Base-by-base conservation (phyloP, 1,140 invertebrate species). In the Pogonomyrmex californicus region DNA sequence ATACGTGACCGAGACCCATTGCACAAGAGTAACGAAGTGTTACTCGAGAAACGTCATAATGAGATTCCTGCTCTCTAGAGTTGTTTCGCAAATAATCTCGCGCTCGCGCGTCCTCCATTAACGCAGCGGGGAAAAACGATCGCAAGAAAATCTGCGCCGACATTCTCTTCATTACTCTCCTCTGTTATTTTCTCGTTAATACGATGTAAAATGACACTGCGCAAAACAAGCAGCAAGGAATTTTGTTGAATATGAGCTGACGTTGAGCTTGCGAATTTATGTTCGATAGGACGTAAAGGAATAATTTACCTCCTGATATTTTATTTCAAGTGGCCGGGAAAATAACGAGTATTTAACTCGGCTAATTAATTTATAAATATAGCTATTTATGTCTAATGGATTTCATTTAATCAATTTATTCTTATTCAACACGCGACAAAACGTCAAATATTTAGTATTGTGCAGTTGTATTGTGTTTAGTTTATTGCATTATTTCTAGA, bases 171-270 rank as follows among this genome's bases (percentile, higher is more conserved):
- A 60, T 83, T 83, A 75, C 41, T 49, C 41, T 9, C 41, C 41
- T 70, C 56, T 83, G 68, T 83, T 83, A 75, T 83, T 75, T 60
- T 83, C 68, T 7, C 68, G n/a, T 83, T 83, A 83, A 83, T 73
- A 38, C 41, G 56, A 75, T 73, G 79, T 71, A 71, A 71, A 71
- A 71, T 66, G 41, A 60, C 54, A 82, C 68, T 73, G 51, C 14
- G 78, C 54, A 60, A 83, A 82, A 82, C 30, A 73, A 75, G 17
- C 68, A 83, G 30, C 7, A 4, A 33, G 33, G 12, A 47, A 73
- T 83, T 70, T 44, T 10, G n/a, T 73, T 30, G 30, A 60, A 73
- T 73, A 82, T 6, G 36, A 68, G 33, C 36, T 1, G 38, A 23
- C 23, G 30, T 23, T 23, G 38, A 73, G 17, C 23, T 58, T 4